Evolutionary conservation across 2,113 vertebrate species (phyloP), one percentile per base, ranked within the genome.

Genomic region (Gyps fulvus): DNA sequence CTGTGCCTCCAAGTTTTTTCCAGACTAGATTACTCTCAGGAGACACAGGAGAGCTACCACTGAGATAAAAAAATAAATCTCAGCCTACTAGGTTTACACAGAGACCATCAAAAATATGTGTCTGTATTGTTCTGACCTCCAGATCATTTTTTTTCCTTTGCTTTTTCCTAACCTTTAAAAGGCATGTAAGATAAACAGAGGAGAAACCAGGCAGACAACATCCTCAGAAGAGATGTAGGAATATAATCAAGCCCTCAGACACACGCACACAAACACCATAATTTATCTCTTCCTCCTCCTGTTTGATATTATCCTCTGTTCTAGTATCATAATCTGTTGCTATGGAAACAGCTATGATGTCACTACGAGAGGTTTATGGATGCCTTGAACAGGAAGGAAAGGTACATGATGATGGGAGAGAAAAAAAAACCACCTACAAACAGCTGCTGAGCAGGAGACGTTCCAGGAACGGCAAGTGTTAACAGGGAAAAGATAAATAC

Each of bases 271-370:
- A 95, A 96, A 97, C 93, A 97, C 93, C 93, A 87, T 95, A 97
- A 98, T 96, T 96, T 96, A 97, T 97, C 94, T 96, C 94, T 96
- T 95, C 95, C 94, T 96, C 96, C 96, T 97, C 96, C 95, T 96
- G 95, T 96, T 96, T 97, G 96, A 97, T 95, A 97, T 96, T 97
- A 97, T 95, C 94, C 88, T 96, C 95, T 94, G 95, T 94, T 97
- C 96, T 96, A 94, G 93, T 95, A 97, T 97, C 96, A 97, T 97
- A 98, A 98, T 98, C 96, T 98, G 97, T 97, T 97, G 93, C 96
- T 95, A 97, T 85, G 78, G 97, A 95, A 97, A 97, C 97, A 94
- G 78, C 88, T 97, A 96, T 98, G 97, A 98, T 96, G 97, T 97
- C 97, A 97, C 91, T 78, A 87, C 7, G 32, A 94, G 88, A 95